These are phyloP conservation scores for Tympanoctomys barrerae DNA, from an alignment of 2,797 vertebrate species.

Conservation along the genomic window DNA sequence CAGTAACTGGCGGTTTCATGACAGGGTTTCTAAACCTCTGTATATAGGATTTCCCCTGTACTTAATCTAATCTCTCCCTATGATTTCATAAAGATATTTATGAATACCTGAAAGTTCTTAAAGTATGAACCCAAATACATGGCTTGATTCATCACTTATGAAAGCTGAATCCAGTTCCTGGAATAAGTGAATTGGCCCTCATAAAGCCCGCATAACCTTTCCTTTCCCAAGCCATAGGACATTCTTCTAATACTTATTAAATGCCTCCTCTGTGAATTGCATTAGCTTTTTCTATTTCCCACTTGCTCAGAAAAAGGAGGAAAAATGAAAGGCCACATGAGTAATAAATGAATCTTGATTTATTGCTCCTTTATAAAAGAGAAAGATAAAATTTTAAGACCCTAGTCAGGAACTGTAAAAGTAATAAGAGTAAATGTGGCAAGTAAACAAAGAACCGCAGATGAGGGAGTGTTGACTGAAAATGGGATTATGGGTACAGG, in stretches of 20 bases:
- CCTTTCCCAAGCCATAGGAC: not conserved
- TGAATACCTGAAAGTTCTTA: not conserved
- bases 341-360: conserved; percentile 27
- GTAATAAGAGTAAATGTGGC: not conserved
- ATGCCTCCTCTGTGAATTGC: not conserved
- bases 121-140: not conserved
- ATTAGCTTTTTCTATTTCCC: not conserved
- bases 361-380: conserved; percentile 25
- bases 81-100: conserved; percentile 26
- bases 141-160: not conserved
- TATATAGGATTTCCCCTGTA: not conserved
- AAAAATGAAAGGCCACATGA: not conserved
- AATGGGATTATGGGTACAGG: not conserved
- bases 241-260: not conserved
- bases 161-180: conserved; percentile 34
- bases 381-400: not conserved
- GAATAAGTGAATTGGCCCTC: not conserved
- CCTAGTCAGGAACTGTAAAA: not conserved
- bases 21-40: not conserved
- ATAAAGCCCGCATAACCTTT: not conserved
- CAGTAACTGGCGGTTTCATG: not conserved
- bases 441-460: not conserved
- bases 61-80: not conserved
- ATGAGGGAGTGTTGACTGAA: not conserved
- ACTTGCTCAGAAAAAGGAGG: not conserved